These are phyloP conservation scores for Brachyptera risi DNA, from an alignment of 2,888 invertebrate genomes.

Conservation along the genomic window DNA sequence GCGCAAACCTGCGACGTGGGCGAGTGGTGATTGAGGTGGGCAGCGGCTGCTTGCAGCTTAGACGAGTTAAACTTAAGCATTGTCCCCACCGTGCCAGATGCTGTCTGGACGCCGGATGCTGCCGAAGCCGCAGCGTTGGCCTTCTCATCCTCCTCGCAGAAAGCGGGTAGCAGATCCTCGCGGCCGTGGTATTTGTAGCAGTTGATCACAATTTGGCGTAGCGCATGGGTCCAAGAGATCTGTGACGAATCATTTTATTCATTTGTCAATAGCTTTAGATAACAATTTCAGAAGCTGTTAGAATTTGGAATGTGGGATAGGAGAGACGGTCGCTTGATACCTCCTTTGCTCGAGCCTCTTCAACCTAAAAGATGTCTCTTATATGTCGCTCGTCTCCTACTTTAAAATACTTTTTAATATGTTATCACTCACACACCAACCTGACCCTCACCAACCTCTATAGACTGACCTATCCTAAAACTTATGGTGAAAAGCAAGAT, in stretches of 20 bases:
- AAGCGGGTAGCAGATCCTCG: slow-evolving; percentile 91
- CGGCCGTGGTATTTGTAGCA: slow-evolving; percentile 97
- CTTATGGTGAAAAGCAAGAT: too few species aligned
- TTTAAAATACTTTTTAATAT: too few species aligned
- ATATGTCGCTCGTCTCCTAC: too few species aligned
- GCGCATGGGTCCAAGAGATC: slow-evolving; percentile 97
- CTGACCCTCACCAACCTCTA: too few species aligned
- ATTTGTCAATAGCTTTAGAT: too few species aligned
- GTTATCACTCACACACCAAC: too few species aligned
- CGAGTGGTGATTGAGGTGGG: slow-evolving; percentile 50
- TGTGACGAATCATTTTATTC: slow-evolving; percentile 43
- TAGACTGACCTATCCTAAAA: too few species aligned
- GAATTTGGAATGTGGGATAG: too few species aligned
- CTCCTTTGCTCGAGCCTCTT: too few species aligned
- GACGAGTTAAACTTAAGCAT: slow-evolving; percentile 51
- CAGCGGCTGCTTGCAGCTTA: slow-evolving; percentile 43
- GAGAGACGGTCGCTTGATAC: too few species aligned
- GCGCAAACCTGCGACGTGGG: slow-evolving; percentile 70
- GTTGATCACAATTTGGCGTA: slow-evolving; percentile 94
- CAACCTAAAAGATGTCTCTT: too few species aligned
- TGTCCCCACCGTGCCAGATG: slow-evolving; percentile 43
- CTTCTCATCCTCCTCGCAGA: slow-evolving; percentile 87
- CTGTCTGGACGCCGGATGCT: slow-evolving; percentile 40
- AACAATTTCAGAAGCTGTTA: too few species aligned
- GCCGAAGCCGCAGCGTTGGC: slow-evolving; percentile 57